Evolutionary conservation across 2,888 invertebrate genomes (phyloP).

Genomic region (Lepidocyrtoides sp.): DNA sequence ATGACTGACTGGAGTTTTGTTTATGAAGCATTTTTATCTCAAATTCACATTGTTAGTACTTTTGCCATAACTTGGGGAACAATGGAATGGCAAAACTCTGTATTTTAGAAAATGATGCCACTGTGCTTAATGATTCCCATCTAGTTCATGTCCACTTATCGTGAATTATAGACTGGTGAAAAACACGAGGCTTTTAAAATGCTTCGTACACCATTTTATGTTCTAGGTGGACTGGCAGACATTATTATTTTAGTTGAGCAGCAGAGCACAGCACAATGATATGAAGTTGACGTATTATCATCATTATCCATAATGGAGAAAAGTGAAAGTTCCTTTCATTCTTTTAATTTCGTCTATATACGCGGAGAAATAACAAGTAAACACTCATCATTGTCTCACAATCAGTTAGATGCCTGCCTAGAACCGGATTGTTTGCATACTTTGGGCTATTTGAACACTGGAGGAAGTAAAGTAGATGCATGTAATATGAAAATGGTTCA

Average conservation of each 20-base stretch:
- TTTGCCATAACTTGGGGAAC: too few relatives aligned
- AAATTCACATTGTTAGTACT: neutral
- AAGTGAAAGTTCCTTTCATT: conserved; percentile 24
- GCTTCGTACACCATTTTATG: neutral
- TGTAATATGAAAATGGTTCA: neutral
- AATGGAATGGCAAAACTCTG: neutral
- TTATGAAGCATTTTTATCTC: neutral
- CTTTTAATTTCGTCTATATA: neutral
- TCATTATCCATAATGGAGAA: conserved; percentile 38
- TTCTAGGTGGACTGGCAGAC: neutral
- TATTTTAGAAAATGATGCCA: neutral
- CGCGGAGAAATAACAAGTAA: conserved; percentile 9
- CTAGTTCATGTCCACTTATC: neutral
- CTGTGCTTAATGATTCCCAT: conserved; percentile 1
- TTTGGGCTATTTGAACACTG: neutral
- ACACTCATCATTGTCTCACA: conserved; percentile 7
- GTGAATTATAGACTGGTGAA: neutral
- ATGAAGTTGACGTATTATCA: conserved; percentile 33
- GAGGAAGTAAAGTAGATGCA: neutral
- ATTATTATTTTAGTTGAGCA: neutral
- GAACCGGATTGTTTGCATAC: neutral
- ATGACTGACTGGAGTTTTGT: neutral
- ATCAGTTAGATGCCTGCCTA: neutral
- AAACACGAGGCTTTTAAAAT: neutral
- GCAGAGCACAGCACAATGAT: neutral